Conservation (phyloP, 1,140 invertebrate species). For the Arion vulgaris region DNA sequence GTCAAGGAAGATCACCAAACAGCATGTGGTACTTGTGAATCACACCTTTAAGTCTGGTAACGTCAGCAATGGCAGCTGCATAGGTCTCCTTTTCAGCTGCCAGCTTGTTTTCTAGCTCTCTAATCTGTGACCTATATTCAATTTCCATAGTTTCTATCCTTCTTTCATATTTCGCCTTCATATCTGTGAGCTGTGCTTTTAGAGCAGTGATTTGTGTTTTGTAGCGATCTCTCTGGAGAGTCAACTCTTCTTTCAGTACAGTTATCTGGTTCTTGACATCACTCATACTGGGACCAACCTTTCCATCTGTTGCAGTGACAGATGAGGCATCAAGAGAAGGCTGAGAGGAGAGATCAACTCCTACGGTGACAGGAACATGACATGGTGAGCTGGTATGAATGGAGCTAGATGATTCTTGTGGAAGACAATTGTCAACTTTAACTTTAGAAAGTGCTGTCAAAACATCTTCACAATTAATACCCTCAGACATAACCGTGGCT, state of each 20-base stretch:
- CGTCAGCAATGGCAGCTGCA: constrained; percentile 14
- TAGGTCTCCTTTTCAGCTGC: neutral
- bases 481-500: neutral
- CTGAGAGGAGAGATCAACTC: neutral
- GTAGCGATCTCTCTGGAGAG: constrained; percentile 4
- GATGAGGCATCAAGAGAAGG: neutral
- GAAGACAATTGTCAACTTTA: neutral
- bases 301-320: constrained; percentile 6
- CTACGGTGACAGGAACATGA: neutral
- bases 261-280: neutral
- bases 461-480: constrained; percentile 21
- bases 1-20: constrained; percentile 13
- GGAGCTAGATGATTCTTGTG: neutral
- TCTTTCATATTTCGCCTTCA: constrained; percentile 31
- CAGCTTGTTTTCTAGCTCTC: constrained; percentile 27
- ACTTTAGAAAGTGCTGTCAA: constrained; percentile 12
- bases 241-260: constrained; percentile 19
- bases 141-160: constrained; percentile 29
- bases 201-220: constrained; percentile 24
- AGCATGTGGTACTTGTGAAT: constrained; percentile 22
- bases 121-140: neutral
- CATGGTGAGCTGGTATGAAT: neutral
- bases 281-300: neutral
- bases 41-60: neutral
- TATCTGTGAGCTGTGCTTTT: constrained; percentile 9